Evolutionary conservation across 2,797 vertebrate genomes (phyloP).

Genomic region (Varecia variegata): DNA sequence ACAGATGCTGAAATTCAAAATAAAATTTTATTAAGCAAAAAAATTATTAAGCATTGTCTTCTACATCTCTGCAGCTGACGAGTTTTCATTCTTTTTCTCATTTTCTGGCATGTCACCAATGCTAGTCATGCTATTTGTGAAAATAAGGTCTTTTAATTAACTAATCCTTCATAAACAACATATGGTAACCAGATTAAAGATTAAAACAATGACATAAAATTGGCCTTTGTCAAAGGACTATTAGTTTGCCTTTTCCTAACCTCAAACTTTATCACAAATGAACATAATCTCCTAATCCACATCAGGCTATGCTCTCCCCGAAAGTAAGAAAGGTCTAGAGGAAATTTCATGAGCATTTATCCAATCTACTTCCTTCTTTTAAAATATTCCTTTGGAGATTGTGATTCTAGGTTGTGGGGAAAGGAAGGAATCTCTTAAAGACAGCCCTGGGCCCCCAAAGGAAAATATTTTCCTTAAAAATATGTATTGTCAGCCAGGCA

Average conservation of each 20-base stretch:
- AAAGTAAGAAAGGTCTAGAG: neutral
- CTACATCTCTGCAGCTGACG: neutral
- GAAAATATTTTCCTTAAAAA: neutral
- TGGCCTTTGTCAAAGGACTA: neutral
- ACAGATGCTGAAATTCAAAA: neutral
- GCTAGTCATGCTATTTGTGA: neutral
- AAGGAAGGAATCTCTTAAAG: neutral
- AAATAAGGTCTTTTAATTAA: constrained; percentile 55
- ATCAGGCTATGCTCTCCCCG: neutral
- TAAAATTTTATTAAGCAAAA: neutral
- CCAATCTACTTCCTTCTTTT: neutral
- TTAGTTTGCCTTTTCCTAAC: neutral
- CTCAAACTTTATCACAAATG: neutral
- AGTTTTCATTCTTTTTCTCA: neutral
- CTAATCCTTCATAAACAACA: constrained; percentile 54
- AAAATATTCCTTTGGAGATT: neutral
- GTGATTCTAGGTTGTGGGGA: neutral
- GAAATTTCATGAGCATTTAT: neutral
- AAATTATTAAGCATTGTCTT: neutral
- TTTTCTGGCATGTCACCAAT: neutral
- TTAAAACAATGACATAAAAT: neutral
- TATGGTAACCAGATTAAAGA: constrained; percentile 54
- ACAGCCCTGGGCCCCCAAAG: neutral
- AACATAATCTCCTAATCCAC: neutral
- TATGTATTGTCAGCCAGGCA: neutral